Base-by-base conservation (phyloP, 1,140 invertebrate species). In the Daktulosphaira vitifoliae region DNA sequence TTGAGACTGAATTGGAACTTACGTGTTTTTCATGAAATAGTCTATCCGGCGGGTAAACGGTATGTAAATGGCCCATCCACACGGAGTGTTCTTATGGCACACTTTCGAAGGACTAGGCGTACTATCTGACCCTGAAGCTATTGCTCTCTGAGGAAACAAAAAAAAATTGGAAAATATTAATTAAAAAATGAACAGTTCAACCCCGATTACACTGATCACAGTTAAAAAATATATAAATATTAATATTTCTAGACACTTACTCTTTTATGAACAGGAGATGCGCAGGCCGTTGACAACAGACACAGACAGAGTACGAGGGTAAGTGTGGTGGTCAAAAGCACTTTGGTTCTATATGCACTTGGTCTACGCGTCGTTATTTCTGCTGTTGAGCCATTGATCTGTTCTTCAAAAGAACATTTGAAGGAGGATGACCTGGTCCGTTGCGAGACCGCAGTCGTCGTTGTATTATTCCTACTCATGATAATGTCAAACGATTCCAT, bases 11-110 rank as follows among this genome's bases (percentile, higher is more conserved):
- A 33, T 5, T 51, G 15, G n/a, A 65, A 78, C 82, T 82, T 77
- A 85, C 82, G 80, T 77, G 72, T 83, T 85, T 53, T 73, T 77
- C 72, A 85, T 79, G 70, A 79, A 82, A 54, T 79, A 79, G 39
- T 80, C 75, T 9, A 81, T 71, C 23, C 73, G 73, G 29, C 80
- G 76, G 5, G 75, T 75, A 25, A 74, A 72, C 22, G 77, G 76
- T 20, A 76, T 72, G 69, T 85, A 86, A 0, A 84, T 77, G 23
- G 78, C 78, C 83, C 83, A 86, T 49, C 79, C 82, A 67, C 83
- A 85, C 0, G 82, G 82, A 3, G 77, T 79, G 9, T 67, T 70
- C 1, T 66, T 68, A 15, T 73, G 71, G 68, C 80, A 81, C 0
- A 23, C 8, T 54, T 70, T 71, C 2, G 20, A 16, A 11, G 44